Evolutionary conservation across 2,888 invertebrate genomes (phyloP).

Genomic region (Melanargia galathea): DNA sequence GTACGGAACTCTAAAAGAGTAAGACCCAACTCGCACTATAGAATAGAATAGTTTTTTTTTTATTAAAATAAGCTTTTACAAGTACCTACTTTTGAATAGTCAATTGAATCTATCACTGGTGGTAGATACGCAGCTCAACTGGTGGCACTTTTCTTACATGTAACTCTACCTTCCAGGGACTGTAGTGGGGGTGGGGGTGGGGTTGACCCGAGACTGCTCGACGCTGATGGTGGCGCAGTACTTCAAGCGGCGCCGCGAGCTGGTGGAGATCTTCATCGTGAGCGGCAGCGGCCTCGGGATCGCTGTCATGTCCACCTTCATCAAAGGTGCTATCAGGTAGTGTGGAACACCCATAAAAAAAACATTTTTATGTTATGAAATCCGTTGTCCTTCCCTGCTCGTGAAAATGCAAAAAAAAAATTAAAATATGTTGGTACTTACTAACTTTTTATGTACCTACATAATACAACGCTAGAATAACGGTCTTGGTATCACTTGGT

Average conservation of each 20-base stretch:
- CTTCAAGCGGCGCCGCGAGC: constrained; percentile 91
- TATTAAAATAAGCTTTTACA: too few species aligned
- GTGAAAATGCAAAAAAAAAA: too few species aligned
- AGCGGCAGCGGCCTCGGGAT: constrained; percentile 93
- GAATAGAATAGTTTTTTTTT: too few species aligned
- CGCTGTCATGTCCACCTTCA: constrained; percentile 91
- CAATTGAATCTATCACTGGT: too few species aligned
- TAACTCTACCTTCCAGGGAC: constrained; percentile 70
- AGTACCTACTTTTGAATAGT: too few species aligned
- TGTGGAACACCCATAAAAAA: not conserved
- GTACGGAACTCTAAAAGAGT: too few species aligned
- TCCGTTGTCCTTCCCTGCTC: not conserved
- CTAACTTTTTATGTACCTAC: too few species aligned
- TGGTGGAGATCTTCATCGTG: constrained; percentile 94
- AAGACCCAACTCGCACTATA: too few species aligned
- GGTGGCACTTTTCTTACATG: not conserved
- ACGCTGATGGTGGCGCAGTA: constrained; percentile 95
- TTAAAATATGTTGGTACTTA: too few species aligned
- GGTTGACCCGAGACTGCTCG: constrained; percentile 92
- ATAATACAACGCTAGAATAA: too few species aligned
- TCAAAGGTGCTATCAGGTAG: constrained; percentile 90
- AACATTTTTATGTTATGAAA: not conserved
- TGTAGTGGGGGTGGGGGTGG: constrained; percentile 90
- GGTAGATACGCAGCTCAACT: too few species aligned
- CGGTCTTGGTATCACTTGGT: too few species aligned